Evolutionary conservation across 1,140 invertebrate genomes (phyloP).

Genomic region (Drosophila sturtevanti): DNA sequence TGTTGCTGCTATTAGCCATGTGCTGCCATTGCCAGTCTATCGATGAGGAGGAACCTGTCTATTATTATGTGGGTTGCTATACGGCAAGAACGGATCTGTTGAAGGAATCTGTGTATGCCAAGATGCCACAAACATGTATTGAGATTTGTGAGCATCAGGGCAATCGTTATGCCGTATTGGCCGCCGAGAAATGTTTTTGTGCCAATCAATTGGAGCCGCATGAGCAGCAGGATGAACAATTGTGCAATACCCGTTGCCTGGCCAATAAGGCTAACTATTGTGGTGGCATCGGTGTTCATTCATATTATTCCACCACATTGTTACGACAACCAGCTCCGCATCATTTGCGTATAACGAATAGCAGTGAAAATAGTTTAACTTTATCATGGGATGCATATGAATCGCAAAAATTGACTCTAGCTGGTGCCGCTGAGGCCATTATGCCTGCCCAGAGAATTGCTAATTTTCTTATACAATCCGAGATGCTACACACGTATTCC

Average conservation of each 20-base stretch:
- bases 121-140: conserved; percentile 71
- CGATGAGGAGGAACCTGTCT: conserved; percentile 44
- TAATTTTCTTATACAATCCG: conserved; percentile 83
- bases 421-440: conserved; percentile 40
- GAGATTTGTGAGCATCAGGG: conserved; percentile 71
- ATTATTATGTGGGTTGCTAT: conserved; percentile 75
- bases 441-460: conserved; percentile 70
- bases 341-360: conserved; percentile 82
- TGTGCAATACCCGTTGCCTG: conserved; percentile 83
- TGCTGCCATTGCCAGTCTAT: conserved; percentile 41
- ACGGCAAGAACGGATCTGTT: conserved; percentile 67
- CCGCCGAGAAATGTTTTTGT: conserved; percentile 70
- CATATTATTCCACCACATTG: conserved; percentile 84
- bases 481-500: conserved; percentile 83
- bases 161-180: conserved; percentile 66
- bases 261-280: conserved; percentile 84
- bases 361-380: conserved; percentile 84
- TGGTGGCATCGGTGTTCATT: conserved; percentile 83
- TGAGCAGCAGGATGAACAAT: conserved; percentile 62
- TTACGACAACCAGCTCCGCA: conserved; percentile 81
- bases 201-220: conserved; percentile 47
- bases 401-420: conserved; percentile 51
- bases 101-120: conserved; percentile 71
- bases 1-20: conserved; percentile 8
- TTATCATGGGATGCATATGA: conserved; percentile 83